These are phyloP conservation scores for Habropoda laboriosa DNA, from an alignment of 1,140 invertebrate species.

Conservation along the genomic window DNA sequence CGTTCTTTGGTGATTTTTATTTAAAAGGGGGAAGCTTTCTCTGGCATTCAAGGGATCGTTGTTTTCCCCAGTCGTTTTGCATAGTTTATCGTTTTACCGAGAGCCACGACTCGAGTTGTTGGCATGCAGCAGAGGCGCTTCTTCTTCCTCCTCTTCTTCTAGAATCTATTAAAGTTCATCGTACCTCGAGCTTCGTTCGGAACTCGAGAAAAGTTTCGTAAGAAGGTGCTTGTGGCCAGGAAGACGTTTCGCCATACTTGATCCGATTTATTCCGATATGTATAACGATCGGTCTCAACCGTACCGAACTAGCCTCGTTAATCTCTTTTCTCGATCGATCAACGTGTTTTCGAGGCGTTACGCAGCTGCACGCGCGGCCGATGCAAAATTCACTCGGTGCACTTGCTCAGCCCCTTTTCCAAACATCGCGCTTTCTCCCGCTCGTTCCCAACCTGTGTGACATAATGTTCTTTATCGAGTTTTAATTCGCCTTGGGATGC, in stretches of 20 bases:
- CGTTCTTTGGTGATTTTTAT: background rate
- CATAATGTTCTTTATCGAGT: background rate
- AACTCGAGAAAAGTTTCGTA: background rate
- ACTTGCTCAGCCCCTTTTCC: background rate
- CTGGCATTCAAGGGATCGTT: background rate
- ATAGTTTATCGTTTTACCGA: background rate
- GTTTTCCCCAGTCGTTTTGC: background rate
- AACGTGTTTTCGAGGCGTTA: background rate
- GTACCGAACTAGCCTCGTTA: too few species aligned
- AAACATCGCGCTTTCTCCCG: constrained; percentile 5
- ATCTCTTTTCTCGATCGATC: background rate
- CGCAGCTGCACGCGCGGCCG: too few species aligned
- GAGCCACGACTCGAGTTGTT: background rate
- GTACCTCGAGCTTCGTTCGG: background rate
- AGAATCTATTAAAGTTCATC: background rate
- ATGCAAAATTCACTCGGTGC: background rate
- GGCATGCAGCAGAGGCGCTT: background rate
- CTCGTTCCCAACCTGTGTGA: background rate
- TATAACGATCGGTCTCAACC: too few species aligned
- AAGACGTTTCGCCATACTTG: background rate
- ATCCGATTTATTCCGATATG: too few species aligned
- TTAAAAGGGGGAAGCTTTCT: background rate
- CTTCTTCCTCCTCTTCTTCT: background rate
- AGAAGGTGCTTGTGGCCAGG: too few species aligned
- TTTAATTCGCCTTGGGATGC: background rate